Base-by-base conservation (phyloP, 2,797 vertebrate species). In the Mallotus villosus region DNA sequence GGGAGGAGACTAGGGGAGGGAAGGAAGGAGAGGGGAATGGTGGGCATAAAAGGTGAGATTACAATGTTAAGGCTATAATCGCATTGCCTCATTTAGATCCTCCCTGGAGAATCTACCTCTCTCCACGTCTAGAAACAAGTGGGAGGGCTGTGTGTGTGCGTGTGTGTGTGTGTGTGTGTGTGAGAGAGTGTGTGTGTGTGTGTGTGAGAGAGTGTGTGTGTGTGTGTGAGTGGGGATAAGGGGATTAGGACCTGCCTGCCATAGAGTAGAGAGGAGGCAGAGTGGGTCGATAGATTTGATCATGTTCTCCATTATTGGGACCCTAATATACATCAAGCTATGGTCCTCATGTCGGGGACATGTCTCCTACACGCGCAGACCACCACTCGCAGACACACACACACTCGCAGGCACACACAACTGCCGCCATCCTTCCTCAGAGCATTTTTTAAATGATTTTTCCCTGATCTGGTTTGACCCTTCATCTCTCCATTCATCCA, bases 31-130 rank as follows among this genome's bases (percentile, higher is more conserved):
- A n/a, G 41, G 22, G 58, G 63, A 64, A 32, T 75, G 74, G 77
- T 74, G 3, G 55, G 74, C 73, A 73, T 80, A 81, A 86, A 75
- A 83, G 79, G 83, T 85, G 74, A 87, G 81, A 87, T 90, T 87
- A 87, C 83, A 85, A 75, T 53, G 74, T 64, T 84, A 70, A 84
- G 72, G 84, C 82, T 85, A 75, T 87, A 85, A 88, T 88, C 85
- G 87, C 81, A 76, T 68, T 51, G 75, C 76, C 83, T 90, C 75
- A 83, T 87, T 85, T 86, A 81, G 70, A 69, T 25, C 63, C 64
- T 76, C 72, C 71, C 81, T 66, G 73, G 72, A 70, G 72, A 74
- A 60, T 46, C 21, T 24, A 22, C 2, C 41, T 3, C 21, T 46
- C 41, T 46, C 21, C 21, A 37, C 19, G 9, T 17, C 14, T 27